These are phyloP conservation scores for Acanthosepion esculentum DNA, from an alignment of 2,888 invertebrate genomes.

Conservation along the genomic window DNA sequence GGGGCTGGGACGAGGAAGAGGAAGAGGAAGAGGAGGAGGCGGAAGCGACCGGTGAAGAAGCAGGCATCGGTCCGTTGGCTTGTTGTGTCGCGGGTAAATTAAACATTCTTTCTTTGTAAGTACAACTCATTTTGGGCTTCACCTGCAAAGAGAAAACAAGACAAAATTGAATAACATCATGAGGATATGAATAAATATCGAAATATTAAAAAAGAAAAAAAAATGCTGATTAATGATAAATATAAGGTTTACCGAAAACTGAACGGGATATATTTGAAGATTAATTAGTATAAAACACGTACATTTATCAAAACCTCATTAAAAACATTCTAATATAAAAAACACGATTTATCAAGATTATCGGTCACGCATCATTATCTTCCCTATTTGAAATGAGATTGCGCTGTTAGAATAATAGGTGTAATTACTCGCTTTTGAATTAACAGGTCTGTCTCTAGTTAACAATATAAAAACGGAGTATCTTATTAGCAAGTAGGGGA, in stretches of 20 bases:
- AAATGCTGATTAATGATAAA: no score
- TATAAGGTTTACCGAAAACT: neutral
- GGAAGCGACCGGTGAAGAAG: neutral
- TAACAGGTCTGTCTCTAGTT: no score
- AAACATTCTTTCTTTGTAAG: slow-evolving; percentile 44
- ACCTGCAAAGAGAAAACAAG: slow-evolving; percentile 43
- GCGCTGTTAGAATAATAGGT: no score
- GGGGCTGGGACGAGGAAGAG: neutral
- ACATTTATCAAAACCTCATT: no score
- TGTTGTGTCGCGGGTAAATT: slow-evolving; percentile 37
- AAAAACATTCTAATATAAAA: no score
- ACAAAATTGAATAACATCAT: neutral
- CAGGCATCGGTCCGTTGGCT: neutral
- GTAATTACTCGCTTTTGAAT: no score
- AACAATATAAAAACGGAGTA: no score
- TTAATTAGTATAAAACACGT: no score
- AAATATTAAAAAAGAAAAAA: neutral
- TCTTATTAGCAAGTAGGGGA: no score
- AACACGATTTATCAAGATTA: no score
- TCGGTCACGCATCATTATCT: no score
- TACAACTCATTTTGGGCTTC: slow-evolving; percentile 40
- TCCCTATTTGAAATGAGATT: no score
- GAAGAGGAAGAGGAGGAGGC: neutral
- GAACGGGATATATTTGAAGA: neutral
- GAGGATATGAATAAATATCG: neutral